Conservation (phyloP, 2,113 vertebrate genomes). For the Hydropotes inermis region DNA sequence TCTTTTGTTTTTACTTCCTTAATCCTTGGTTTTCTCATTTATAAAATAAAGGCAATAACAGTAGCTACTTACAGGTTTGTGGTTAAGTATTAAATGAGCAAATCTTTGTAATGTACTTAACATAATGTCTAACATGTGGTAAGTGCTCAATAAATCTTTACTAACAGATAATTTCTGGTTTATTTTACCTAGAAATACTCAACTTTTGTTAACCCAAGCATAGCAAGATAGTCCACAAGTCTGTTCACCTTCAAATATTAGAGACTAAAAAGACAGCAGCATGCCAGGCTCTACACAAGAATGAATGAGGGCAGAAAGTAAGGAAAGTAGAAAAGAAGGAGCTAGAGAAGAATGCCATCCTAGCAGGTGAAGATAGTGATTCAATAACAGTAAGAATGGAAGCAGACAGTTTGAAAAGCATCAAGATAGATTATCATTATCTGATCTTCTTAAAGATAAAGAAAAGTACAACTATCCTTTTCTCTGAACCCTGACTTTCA, state of each 20-base stretch:
- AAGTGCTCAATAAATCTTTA: not conserved
- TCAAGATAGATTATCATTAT: not conserved
- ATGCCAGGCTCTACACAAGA: not conserved
- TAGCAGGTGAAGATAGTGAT: not conserved
- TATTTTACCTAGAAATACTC: not conserved
- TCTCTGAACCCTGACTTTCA: not conserved
- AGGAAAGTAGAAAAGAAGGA: not conserved
- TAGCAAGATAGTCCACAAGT: not conserved
- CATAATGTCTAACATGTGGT: not conserved
- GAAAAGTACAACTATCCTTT: not conserved
- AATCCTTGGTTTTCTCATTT: not conserved
- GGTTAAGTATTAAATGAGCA: not conserved
- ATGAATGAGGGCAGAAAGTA: not conserved
- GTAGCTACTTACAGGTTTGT: not conserved
- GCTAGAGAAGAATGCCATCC: not conserved
- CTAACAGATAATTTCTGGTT: not conserved
- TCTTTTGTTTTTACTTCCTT: not conserved
- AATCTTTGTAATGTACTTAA: not conserved
- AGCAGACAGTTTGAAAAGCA: not conserved
- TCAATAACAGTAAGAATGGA: not conserved
- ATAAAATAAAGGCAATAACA: not conserved
- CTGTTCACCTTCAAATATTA: not conserved
- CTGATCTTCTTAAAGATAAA: not conserved
- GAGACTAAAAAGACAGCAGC: not conserved
- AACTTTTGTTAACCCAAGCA: not conserved